Base-by-base conservation (phyloP, 1,140 invertebrate genomes). In the Heliconius nattereri region DNA sequence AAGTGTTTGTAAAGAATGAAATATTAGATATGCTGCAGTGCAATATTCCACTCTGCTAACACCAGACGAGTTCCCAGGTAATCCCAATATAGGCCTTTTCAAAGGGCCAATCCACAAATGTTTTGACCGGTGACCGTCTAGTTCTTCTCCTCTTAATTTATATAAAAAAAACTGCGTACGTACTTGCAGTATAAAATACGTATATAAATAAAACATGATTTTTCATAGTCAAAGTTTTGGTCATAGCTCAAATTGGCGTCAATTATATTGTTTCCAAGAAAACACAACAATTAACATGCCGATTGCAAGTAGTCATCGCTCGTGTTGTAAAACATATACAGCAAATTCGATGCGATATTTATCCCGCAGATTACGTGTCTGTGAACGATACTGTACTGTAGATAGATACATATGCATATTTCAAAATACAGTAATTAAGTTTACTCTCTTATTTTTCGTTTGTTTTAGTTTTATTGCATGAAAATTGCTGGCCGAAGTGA, bases 291-390 rank as follows among this genome's bases (percentile, higher is more conserved):
- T 66, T 66, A 66, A 66, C 20, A 29, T 66, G 60, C 60, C 60
- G 23, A 66, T 66, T 66, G 60, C 60, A 66, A 66, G 60, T 9
- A 66, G 60, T 66, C 60, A 66, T 76, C 75, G 66, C 45, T 19
- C 29, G 60, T 45, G 35, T 29, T 70, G 60, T 70, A 49, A 76
- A 70, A 70, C 13, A 37, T 45, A 76, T 23, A 75, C 29, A 60
- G 75, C 19, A 3, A 32, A 70, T 76, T 76, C 75, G 75, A 76
- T 70, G 23, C 75, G 60, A 70, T 71, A 45, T 75, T 75, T 75
- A 75, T 66, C 54, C n/a, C n/a, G 8, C 26, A 66, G 60, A 26
- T 40, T 26, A 40, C 1, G 1, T 70, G 20, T 35, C 45, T 40
- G 71, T 40, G 29, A 72, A 35, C 29, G 11, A 72, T 37, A 72